phyloP scores from a whole-genome alignment of 2,797 vertebrate genomes.

The Tokudaia tokunoshimensis region DNA sequence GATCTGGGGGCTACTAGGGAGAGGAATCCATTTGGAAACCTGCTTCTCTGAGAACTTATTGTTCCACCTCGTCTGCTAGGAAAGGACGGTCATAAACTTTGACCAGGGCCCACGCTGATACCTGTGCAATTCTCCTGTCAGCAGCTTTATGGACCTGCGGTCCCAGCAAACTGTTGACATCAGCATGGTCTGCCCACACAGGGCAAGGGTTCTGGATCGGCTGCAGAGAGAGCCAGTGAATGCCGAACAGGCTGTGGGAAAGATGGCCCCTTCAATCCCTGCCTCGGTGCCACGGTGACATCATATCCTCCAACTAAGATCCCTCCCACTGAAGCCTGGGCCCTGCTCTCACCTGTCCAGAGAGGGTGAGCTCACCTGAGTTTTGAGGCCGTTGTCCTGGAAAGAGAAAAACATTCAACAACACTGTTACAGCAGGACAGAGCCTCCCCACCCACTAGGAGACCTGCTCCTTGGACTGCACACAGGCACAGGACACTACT shows the following conservation, averaged over 20 bases:
- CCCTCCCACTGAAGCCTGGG: background rate
- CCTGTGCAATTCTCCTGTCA: background rate
- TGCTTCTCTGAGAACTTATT: background rate
- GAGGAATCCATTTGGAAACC: background rate
- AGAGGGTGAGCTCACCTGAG: constrained; percentile 76
- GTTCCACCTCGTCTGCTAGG: background rate
- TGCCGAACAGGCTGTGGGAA: background rate
- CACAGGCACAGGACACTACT: background rate
- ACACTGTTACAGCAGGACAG: background rate
- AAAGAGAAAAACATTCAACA: constrained; percentile 62
- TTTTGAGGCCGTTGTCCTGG: constrained; percentile 67
- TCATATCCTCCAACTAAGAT: constrained; percentile 44
- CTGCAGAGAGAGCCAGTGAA: fast-evolving
- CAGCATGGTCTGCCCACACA: background rate
- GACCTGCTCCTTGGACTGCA: constrained; percentile 53
- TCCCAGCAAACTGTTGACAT: constrained; percentile 41
- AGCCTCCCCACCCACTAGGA: background rate
- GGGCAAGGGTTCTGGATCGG: background rate
- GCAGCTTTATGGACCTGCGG: constrained; percentile 22
- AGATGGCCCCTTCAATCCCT: background rate
- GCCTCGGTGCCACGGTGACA: background rate
- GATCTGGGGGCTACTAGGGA: fast-evolving
- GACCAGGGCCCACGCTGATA: background rate
- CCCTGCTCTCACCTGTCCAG: constrained; percentile 71
- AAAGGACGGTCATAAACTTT: background rate